Evolutionary conservation across 2,797 vertebrate species (phyloP), one percentile per base, ranked within the genome.

Genomic region (Siniperca scherzeri): DNA sequence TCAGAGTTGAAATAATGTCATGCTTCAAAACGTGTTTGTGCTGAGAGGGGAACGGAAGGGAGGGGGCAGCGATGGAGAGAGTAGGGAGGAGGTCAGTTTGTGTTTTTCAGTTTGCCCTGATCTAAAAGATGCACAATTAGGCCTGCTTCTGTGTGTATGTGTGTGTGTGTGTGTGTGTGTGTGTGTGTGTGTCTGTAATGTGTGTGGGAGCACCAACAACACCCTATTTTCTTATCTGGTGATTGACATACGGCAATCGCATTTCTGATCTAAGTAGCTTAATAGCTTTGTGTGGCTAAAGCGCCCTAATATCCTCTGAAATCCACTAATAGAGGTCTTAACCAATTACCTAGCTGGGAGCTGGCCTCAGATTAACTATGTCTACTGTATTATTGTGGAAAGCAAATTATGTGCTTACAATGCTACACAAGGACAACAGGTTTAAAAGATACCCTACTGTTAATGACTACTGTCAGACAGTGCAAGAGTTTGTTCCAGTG

Each of bases 21-120:
- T 96, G 95, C 96, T 96, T 95, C 70, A 92, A 92, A 94, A 95
- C 40, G 88, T 92, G 88, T 87, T 88, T 91, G 89, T 88, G 88
- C 85, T 87, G 85, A 89, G 84, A 83, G 38, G 71, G 70, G 77
- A 19, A n/a, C 57, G 71, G 40, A 12, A 19, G 59, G 60, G 62
- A 9, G 9, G 60, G 75, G 72, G 80, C 48, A 78, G 77, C 44
- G 6, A 78, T 82, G 80, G 27, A 62, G 74, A 48, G 75, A 59
- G 30, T 3, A 38, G 71, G 62, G 42, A 67, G 70, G 72, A 85
- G 81, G 80, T 88, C 86, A 92, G 56, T 66, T 88, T 87, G 77
- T 88, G 84, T 88, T 87, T 82, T 78, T 50, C 52, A 80, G 61
- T 81, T 80, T 74, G 50, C 75, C 73, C 64, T 90, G 57, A 77